Conservation (phyloP, 30 jellyfish, hydroid and myxozoan genomes). For the Sanderia malayensis region DNA sequence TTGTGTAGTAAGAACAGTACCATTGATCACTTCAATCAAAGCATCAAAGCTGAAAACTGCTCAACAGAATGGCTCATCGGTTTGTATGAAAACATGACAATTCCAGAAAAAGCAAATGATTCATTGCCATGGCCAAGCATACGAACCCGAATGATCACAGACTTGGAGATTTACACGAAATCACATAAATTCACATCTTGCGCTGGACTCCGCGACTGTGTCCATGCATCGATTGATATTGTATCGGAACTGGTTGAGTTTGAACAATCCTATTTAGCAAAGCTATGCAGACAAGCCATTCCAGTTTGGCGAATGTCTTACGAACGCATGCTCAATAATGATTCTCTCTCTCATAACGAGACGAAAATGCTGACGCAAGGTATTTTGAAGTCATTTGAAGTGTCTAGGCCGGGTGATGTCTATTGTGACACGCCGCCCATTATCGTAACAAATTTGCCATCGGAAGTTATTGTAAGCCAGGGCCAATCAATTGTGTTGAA, state of each 20-base stretch:
- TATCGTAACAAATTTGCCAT: constrained; percentile 22
- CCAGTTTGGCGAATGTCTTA: constrained; percentile 24
- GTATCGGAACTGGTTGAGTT: constrained; percentile 13
- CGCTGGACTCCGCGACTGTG: constrained; percentile 54
- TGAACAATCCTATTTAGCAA: constrained; percentile 31
- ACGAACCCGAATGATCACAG: constrained; percentile 21
- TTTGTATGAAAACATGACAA: constrained; percentile 9
- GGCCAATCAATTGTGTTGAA: neutral
- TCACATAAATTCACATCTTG: constrained; percentile 35
- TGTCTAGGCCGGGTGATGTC: constrained; percentile 10
- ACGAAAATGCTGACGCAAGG: constrained; percentile 6
- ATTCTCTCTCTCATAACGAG: neutral
- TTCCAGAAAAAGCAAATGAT: neutral
- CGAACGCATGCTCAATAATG: constrained; percentile 14
- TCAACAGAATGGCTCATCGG: constrained; percentile 24
- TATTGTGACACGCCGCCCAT: constrained; percentile 55
- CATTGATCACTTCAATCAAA: too few species aligned
- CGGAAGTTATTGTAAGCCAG: constrained; percentile 6
- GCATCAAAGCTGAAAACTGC: neutral
- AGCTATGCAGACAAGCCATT: constrained; percentile 14
- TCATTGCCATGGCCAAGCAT: constrained; percentile 36
- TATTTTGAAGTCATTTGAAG: constrained; percentile 9
- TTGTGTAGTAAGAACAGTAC: constrained; percentile 5
- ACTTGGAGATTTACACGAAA: constrained; percentile 23
- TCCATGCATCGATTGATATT: neutral